Evolutionary conservation across 1,140 invertebrate genomes (phyloP).

Genomic region (Leptinotarsa texana): DNA sequence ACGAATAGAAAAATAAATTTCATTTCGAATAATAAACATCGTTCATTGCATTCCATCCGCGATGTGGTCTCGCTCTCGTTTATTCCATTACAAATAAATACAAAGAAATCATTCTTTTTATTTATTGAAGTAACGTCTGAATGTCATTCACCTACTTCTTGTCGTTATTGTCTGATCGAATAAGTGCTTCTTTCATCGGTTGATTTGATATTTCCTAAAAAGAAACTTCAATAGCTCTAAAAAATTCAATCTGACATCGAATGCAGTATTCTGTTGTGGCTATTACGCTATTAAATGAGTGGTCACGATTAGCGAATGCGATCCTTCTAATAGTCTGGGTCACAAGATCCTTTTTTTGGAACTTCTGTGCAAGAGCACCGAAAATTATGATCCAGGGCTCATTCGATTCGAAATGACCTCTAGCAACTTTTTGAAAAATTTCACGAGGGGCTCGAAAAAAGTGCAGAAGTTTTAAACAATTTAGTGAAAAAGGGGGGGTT

Average conservation of each 20-base stretch:
- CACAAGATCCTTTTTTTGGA: no score
- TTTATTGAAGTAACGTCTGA: neutral
- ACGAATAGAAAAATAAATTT: slow-evolving; percentile 2
- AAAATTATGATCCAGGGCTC: no score
- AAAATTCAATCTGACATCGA: neutral
- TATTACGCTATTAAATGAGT: no score
- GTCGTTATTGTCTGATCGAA: neutral
- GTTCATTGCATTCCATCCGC: neutral
- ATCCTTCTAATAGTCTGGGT: no score
- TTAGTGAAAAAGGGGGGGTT: no score
- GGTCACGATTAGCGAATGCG: no score
- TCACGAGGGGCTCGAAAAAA: no score
- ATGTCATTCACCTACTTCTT: neutral
- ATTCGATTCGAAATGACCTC: no score
- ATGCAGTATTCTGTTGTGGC: no score
- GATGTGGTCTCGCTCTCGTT: neutral
- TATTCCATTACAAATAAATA: slow-evolving; percentile 6
- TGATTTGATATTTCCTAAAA: neutral
- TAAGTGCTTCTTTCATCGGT: neutral
- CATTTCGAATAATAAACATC: neutral
- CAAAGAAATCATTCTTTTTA: neutral
- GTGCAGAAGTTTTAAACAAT: no score
- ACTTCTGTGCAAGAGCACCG: no score
- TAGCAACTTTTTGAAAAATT: no score
- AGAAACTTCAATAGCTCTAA: neutral